Evolutionary conservation across 2,113 vertebrate genomes (phyloP).

Genomic region (Corapipo altera): DNA sequence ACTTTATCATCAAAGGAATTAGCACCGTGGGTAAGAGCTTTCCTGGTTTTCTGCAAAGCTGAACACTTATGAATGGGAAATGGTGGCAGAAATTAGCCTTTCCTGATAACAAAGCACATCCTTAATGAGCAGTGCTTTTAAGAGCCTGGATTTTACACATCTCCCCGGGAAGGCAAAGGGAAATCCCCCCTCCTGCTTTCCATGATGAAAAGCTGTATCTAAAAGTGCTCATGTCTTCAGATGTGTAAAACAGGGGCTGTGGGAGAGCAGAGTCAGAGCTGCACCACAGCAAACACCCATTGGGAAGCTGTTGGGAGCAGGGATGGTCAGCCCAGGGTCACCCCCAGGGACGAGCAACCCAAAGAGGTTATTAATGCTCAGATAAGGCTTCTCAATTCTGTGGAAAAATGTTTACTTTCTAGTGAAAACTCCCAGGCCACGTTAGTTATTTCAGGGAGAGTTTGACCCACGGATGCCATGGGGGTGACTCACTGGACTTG

Average conservation of each 20-base stretch:
- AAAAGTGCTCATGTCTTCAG: not conserved
- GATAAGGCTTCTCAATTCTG: not conserved
- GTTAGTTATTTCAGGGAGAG: not conserved
- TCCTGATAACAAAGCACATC: not conserved
- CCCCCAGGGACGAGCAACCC: not conserved
- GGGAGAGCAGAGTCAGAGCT: not conserved
- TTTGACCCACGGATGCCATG: not conserved
- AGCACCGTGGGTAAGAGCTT: constrained; percentile 3
- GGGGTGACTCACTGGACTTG: not conserved
- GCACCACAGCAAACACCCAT: rapidly evolving
- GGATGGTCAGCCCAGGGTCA: not conserved
- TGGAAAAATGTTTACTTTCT: not conserved
- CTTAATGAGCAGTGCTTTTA: not conserved
- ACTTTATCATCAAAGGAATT: constrained; percentile 60
- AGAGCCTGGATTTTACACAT: not conserved
- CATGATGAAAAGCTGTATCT: not conserved
- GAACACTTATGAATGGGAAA: constrained; percentile 30
- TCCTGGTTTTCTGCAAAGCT: constrained; percentile 34
- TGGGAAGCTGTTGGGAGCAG: not conserved
- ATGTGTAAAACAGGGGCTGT: not conserved
- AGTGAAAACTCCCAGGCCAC: not conserved
- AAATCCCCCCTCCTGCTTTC: not conserved
- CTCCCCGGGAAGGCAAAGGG: not conserved
- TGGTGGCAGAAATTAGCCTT: not conserved
- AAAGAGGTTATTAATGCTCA: not conserved